Evolutionary conservation across 37 sponge, comb jelly and placozoan genomes (phyloP).

Genomic region (Cliona cf. orientalis): DNA sequence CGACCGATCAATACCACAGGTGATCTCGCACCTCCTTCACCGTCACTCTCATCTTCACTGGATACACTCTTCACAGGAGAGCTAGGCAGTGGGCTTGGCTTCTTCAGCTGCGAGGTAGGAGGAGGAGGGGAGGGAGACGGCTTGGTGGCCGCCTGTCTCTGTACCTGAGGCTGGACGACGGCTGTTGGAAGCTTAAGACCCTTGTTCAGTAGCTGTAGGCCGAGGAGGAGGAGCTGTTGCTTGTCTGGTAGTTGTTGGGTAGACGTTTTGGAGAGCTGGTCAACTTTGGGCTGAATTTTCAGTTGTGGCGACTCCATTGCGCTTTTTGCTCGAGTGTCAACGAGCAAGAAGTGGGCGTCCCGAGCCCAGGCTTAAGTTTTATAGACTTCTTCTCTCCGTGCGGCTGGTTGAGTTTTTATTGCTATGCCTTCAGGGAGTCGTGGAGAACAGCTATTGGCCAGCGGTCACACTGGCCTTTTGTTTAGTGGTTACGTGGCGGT

Average conservation of each 20-base stretch:
- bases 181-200: slow-evolving; percentile 35
- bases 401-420: background rate
- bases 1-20: background rate
- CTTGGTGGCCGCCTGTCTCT: background rate
- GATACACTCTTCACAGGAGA: background rate
- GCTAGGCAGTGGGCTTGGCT: background rate
- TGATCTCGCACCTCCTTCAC: background rate
- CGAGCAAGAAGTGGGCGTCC: too few species aligned
- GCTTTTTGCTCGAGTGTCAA: too few species aligned
- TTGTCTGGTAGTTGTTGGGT: slow-evolving; percentile 18
- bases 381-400: too few species aligned
- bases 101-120: background rate
- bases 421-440: background rate
- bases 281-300: too few species aligned
- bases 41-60: background rate
- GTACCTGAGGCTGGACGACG: slow-evolving; percentile 24
- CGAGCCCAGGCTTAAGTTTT: too few species aligned
- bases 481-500: background rate
- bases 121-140: background rate
- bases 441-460: too few species aligned
- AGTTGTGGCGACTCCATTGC: too few species aligned
- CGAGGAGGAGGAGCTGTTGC: slow-evolving; percentile 28
- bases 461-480: too few species aligned
- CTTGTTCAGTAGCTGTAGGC: slow-evolving; percentile 36
- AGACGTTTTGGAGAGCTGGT: too few species aligned